Percentiles rank a stretch among this genome's conserved stretches.
phyloP scores from a whole-genome alignment of 2,888 invertebrate species.

The Loripinus fragilis region DNA sequence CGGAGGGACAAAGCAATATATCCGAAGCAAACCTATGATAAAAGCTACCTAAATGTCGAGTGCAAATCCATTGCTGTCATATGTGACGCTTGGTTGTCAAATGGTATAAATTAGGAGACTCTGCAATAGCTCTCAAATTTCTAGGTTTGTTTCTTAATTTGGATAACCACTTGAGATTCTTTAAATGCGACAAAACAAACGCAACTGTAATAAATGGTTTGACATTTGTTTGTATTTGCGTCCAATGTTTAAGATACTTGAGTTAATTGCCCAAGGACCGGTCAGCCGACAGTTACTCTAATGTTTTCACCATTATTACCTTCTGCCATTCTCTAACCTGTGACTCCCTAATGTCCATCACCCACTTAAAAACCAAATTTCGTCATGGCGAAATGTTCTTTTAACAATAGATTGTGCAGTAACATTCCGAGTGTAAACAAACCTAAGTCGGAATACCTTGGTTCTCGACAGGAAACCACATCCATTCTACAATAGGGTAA shows the following conservation, averaged over 20 bases:
- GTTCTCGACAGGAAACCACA: slow-evolving; percentile 39
- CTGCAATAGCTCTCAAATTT: background rate
- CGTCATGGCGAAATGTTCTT: slow-evolving; percentile 16
- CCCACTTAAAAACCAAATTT: slow-evolving; percentile 22
- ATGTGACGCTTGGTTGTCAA: slow-evolving; percentile 4
- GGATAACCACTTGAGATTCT: slow-evolving; percentile 12
- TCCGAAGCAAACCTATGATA: too few species aligned
- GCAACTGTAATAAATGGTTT: slow-evolving; percentile 12
- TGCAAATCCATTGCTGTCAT: background rate
- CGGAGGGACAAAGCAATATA: too few species aligned
- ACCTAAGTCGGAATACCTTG: slow-evolving; percentile 12
- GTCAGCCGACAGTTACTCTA: slow-evolving; percentile 13
- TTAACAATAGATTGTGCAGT: slow-evolving; percentile 20
- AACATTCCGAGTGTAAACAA: slow-evolving; percentile 16
- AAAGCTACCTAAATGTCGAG: too few species aligned
- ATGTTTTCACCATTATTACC: slow-evolving; percentile 18
- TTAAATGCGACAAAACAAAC: slow-evolving; percentile 12
- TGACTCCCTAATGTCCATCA: slow-evolving; percentile 24
- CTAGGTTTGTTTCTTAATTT: slow-evolving; percentile 16
- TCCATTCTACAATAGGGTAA: slow-evolving; percentile 9
- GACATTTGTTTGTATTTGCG: slow-evolving; percentile 21
- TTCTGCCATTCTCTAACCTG: slow-evolving; percentile 20
- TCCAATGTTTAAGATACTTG: background rate
- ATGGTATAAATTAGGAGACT: background rate
- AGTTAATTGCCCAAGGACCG: slow-evolving; percentile 18